phyloP scores from a whole-genome alignment of 2,888 invertebrate species.

The Drosophila prolongata region DNA sequence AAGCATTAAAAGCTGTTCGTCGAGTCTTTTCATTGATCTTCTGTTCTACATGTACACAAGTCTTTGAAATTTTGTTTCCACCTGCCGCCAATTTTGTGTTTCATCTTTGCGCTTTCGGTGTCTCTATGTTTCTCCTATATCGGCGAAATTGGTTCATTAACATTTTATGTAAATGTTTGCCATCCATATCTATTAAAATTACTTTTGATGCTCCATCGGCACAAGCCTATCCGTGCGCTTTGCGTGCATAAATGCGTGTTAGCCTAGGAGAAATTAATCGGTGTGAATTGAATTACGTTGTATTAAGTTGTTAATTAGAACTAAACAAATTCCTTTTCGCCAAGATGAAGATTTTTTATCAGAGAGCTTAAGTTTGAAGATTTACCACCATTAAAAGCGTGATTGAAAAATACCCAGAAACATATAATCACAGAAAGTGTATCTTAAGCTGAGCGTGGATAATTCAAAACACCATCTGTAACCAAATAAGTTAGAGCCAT shows the following conservation, averaged over 20 bases:
- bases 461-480: no score
- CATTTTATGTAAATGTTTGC: conserved; percentile 61
- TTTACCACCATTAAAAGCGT: no score
- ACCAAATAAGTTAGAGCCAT: no score
- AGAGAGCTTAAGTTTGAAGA: not conserved
- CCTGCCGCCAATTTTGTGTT: conserved; percentile 54
- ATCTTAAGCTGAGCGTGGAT: no score
- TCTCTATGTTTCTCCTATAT: conserved; percentile 32
- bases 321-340: conserved; percentile 41
- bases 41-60: conserved; percentile 32
- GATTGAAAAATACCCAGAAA: no score
- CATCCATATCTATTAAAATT: conserved; percentile 23
- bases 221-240: conserved; percentile 32
- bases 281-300: conserved; percentile 33
- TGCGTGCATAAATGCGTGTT: conserved; percentile 15
- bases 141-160: conserved; percentile 65
- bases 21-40: conserved; percentile 35
- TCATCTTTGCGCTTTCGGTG: conserved; percentile 55
- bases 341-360: not conserved
- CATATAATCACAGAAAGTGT: no score
- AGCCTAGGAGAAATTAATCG: conserved; percentile 42
- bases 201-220: conserved; percentile 19
- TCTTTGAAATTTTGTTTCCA: conserved; percentile 25
- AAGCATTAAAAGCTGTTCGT: conserved; percentile 25
- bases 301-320: conserved; percentile 59